Evolutionary conservation across 2,888 invertebrate species (phyloP), one percentile per base, ranked within the genome.

Genomic region (Aplocera efformata): DNA sequence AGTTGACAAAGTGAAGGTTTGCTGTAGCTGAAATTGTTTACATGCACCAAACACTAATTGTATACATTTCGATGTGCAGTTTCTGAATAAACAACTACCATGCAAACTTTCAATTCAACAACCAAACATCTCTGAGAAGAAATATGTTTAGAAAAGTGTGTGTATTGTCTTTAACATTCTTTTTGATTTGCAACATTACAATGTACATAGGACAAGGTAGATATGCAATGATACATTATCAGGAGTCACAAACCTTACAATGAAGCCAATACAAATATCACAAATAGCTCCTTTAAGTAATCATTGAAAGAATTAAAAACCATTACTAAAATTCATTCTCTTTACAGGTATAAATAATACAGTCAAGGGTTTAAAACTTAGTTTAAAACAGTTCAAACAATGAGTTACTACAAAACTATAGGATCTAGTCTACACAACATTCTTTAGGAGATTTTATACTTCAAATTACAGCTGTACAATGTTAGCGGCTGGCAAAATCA

Each of bases 321-420:
- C 55, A 55, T 57, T 73, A 77, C 78, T 72, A 80, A 80, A 84
- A 85, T 80, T 81, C 77, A 74, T 79, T 75, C 70, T 72, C 72
- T 79, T 66, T 78, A 83, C 75, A 82, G 67, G 68, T 74, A 74
- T 70, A 60, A 67, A 69, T 68, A 67, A 76, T 68, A 73, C 64
- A 75, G 80, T 84, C 80, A 76, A 78, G 67, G 69, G 69, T 74
- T 84, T 84, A 81, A 83, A 85, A 82, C 85, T 86, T 85, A 84
- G 80, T 83, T 75, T 76, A 83, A 82, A 81, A 82, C 79, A 78
- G 72, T 76, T 76, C 76, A 79, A 83, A 82, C 67, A 74, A 74
- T 66, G 72, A 75, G 67, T 72, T 58, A 71, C 80, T 81, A 82
- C 64, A 78, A 76, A 78, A 78, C 79, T 80, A 82, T 70, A 68